A percentile compares a stretch with the other conserved stretches of the same genome.
Conservation (phyloP, 2,797 vertebrate genomes). For the Halcyon smyrnensis region DNA sequence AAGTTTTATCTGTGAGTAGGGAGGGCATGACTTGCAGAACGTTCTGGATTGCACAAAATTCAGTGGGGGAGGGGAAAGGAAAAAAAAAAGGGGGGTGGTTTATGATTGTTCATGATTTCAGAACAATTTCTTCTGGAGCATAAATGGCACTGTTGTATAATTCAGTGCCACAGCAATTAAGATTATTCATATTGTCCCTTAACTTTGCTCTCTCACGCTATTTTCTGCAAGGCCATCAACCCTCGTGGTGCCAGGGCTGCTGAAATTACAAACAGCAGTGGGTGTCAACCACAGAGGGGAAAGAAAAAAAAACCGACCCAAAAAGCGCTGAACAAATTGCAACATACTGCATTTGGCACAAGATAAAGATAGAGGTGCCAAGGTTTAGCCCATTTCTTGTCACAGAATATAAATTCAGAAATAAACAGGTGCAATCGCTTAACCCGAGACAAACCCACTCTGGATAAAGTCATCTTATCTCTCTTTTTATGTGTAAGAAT, state of each 20-base stretch:
- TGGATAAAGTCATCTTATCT: background rate
- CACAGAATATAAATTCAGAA: background rate
- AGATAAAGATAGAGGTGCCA: background rate
- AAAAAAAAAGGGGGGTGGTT: background rate
- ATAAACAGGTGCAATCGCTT: constrained; percentile 23
- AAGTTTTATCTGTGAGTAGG: background rate
- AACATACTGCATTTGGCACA: background rate
- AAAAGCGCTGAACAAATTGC: background rate
- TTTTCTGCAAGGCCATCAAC: constrained; percentile 5
- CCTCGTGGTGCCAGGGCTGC: background rate
- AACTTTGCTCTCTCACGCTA: background rate
- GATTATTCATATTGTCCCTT: background rate
- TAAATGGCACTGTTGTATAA: background rate
- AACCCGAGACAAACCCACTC: background rate
- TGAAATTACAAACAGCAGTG: background rate
- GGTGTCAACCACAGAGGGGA: constrained; percentile 20
- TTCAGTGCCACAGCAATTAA: background rate
- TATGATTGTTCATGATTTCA: accelerated
- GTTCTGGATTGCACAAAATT: background rate
- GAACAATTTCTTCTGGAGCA: background rate
- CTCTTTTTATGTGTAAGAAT: background rate
- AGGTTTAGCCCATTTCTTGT: background rate
- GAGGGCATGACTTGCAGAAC: background rate
- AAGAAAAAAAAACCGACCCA: background rate
- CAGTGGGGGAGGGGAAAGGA: background rate